Evolutionary conservation across 2,888 invertebrate species (phyloP).

Genomic region (Limnephilus lunatus): DNA sequence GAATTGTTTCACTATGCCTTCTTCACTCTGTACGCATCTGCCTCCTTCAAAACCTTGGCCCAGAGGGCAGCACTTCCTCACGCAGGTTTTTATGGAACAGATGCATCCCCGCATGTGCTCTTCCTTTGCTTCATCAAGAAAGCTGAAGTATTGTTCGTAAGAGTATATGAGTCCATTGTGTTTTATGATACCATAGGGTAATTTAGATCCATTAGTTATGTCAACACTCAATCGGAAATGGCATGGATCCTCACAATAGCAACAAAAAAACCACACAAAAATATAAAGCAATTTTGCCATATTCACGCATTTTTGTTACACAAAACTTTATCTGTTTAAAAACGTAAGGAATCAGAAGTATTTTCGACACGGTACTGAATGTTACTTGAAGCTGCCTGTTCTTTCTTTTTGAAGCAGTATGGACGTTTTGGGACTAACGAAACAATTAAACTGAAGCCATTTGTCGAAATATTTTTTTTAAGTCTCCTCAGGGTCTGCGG

Average conservation of each 20-base stretch:
- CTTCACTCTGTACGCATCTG: neutral
- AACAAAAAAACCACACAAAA: neutral
- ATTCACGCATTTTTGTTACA: neutral
- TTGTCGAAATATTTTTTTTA: neutral
- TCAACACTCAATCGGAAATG: neutral
- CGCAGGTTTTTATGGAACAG: slow-evolving; percentile 26
- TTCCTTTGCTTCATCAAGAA: neutral
- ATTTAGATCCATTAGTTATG: neutral
- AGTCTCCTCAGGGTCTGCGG: neutral
- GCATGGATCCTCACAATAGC: neutral
- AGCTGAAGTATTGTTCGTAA: neutral
- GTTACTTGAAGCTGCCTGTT: neutral
- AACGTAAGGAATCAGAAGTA: too few species aligned
- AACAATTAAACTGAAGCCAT: neutral
- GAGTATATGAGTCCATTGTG: neutral
- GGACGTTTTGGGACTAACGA: neutral
- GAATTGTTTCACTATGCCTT: neutral
- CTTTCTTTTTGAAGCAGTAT: neutral
- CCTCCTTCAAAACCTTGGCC: neutral
- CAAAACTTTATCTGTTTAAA: too few species aligned
- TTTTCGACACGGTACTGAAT: neutral
- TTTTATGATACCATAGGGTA: neutral
- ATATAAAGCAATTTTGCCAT: neutral
- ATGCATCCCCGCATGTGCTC: neutral
- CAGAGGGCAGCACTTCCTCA: slow-evolving; percentile 42